These are phyloP conservation scores for Ferrisia virgata DNA, from an alignment of 2,888 invertebrate genomes.

Conservation along the genomic window DNA sequence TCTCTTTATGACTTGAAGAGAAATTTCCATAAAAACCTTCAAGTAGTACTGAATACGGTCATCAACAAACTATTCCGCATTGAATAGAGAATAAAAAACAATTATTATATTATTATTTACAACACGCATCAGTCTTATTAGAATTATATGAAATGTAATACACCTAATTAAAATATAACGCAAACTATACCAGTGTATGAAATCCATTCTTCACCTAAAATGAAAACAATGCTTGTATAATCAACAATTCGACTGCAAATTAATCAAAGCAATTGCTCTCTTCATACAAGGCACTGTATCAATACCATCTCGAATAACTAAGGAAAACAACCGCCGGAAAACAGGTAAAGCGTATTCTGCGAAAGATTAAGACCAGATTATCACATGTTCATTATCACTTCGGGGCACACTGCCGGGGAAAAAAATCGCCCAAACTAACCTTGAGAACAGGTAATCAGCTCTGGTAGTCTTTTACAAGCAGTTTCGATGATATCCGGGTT, in stretches of 20 bases:
- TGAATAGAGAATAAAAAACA: too few species aligned
- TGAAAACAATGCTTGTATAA: too few species aligned
- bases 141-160: too few species aligned
- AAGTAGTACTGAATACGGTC: too few species aligned
- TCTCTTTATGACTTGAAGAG: too few species aligned
- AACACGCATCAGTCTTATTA: too few species aligned
- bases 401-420: not conserved
- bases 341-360: conserved; percentile 76
- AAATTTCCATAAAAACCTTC: too few species aligned
- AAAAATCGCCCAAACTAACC: conserved; percentile 52
- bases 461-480: conserved; percentile 77
- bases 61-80: too few species aligned
- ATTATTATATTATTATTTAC: too few species aligned
- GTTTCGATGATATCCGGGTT: conserved; percentile 76
- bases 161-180: too few species aligned
- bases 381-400: not conserved
- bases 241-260: conserved; percentile 76
- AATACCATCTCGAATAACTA: conserved; percentile 74
- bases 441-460: conserved; percentile 77
- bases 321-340: conserved; percentile 74
- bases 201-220: too few species aligned
- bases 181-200: too few species aligned
- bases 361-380: conserved; percentile 50
- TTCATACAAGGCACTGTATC: conserved; percentile 75
- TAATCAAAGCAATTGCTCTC: conserved; percentile 75